Conservation (phyloP, 2,888 invertebrate species). For the Stegophylla sp. region DNA sequence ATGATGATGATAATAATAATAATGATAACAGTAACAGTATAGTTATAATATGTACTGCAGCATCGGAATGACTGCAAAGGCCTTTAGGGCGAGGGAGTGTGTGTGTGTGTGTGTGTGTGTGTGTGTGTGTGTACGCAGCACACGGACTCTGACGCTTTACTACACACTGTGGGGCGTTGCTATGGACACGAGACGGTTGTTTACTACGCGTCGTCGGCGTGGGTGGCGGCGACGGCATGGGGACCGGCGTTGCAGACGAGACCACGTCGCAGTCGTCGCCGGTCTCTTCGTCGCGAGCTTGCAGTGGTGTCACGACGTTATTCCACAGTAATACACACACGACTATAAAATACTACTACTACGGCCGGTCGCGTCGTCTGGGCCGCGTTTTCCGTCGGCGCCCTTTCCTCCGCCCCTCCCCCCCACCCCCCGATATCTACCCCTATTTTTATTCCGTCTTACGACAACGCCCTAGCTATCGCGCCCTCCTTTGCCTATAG, state of each 20-base stretch:
- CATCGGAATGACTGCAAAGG: constrained; percentile 51
- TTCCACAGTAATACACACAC: too few relatives aligned
- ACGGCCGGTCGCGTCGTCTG: constrained; percentile 36
- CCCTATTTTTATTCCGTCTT: constrained; percentile 33
- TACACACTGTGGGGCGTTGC: constrained; percentile 45
- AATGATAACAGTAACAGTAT: not conserved
- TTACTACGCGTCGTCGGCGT: constrained; percentile 38
- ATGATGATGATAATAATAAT: not conserved
- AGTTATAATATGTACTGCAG: not conserved
- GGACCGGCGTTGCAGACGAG: constrained; percentile 23
- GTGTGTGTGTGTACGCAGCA: not conserved
- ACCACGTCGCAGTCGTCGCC: not conserved
- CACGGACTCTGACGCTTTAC: not conserved
- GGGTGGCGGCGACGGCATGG: not conserved
- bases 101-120: not conserved
- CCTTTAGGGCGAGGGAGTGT: not conserved
- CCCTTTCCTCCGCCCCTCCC: not conserved
- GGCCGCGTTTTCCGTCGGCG: not conserved
- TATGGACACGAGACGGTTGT: constrained; percentile 58
- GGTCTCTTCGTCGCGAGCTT: too few relatives aligned
- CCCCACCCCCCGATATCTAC: not conserved
- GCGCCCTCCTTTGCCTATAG: not conserved
- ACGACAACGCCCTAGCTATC: not conserved
- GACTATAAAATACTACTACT: too few relatives aligned
- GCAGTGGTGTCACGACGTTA: too few relatives aligned